Evolutionary conservation across 2,113 vertebrate genomes (phyloP), one percentile per base, ranked within the genome.

Genomic region (Laterallus jamaicensis): DNA sequence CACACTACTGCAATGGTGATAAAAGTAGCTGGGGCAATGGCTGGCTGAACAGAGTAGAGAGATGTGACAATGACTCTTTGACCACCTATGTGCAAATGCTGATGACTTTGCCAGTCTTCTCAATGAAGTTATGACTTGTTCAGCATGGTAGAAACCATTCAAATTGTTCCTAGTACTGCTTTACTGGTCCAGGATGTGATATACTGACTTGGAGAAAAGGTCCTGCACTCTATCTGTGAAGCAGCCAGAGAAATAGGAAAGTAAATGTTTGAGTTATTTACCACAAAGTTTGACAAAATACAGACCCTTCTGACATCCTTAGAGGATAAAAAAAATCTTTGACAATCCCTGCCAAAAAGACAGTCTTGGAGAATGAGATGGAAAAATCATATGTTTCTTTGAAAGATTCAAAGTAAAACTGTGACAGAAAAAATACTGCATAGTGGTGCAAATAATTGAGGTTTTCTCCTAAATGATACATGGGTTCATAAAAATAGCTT

Each of bases 181-280:
- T 95, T 58, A 37, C 66, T 79, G 52, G 88, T 76, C 49, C 35
- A 54, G 74, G 49, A 91, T 70, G n/a, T 92, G 95, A 95, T 93
- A 93, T 82, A 92, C 47, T 82, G 86, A 44, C 89, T 91, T 82
- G 58, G 74, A 69, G 89, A 76, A 92, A 68, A 96, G 76, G 92
- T 93, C 93, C 76, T 94, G 92, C 90, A 62, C 92, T 96, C 80
- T 73, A 69, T 95, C 88, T 95, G 58, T 84, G 83, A 88, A 95
- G 73, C 74, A 95, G 88, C 49, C 88, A 86, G 83, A 29, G 60
- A 93, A 95, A 95, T 31, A 84, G 74, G 77, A 90, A 95, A 96
- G 92, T 89, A 95, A 96, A 94, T 70, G 59, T 95, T 88, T 94
- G 90, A 95, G 86, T 84, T 92, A 96, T 93, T 96, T 95, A 90